Evolutionary conservation across 2,888 invertebrate species (phyloP), one percentile per base, ranked within the genome.

Genomic region (Opisthograptis luteolata): DNA sequence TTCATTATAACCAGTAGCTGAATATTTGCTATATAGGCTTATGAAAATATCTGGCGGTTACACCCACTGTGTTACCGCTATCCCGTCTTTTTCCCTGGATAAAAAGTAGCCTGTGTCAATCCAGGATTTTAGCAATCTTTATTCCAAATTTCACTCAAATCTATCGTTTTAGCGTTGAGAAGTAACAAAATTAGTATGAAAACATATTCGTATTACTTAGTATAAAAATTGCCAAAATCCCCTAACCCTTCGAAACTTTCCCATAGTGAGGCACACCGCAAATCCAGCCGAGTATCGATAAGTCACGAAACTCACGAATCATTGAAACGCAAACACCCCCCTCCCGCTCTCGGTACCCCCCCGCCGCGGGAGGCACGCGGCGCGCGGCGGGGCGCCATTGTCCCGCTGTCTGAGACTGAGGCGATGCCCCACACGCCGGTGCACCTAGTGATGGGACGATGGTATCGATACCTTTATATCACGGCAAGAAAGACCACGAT

Each of bases 331-430:
- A 12, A 27, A 15, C 15, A 19, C 20, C 13, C 40, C 24, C 35
- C 44, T 25, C 15, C 44, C 37, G 12, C 10, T 30, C 3, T 14
- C 10, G 31, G 1, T 19, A 22, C 45, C 40, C 40, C 55, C 56
- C 60, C 51, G 57, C 25, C 31, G 58, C 40, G 63, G 48, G 61
- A 54, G 63, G 49, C 66, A 66, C 68, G 64, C 65, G 60, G 68
- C 54, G 66, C 75, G 64, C 86, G 32, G 66, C 85, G 80, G 86
- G 87, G 73, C 67, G 82, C 79, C 81, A 73, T 84, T 86, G 87
- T 87, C 71, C 76, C 76, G 78, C 80, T 76, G 85, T 80, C 81
- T 66, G 75, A 73, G 70, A 43, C 72, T 69, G 68, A 70, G 55
- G 64, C 66, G 63, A 68, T 72, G 77, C 79, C 80, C 80, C 84